These are phyloP conservation scores for Falco berigora DNA, from an alignment of 2,797 vertebrate species.

Conservation along the genomic window DNA sequence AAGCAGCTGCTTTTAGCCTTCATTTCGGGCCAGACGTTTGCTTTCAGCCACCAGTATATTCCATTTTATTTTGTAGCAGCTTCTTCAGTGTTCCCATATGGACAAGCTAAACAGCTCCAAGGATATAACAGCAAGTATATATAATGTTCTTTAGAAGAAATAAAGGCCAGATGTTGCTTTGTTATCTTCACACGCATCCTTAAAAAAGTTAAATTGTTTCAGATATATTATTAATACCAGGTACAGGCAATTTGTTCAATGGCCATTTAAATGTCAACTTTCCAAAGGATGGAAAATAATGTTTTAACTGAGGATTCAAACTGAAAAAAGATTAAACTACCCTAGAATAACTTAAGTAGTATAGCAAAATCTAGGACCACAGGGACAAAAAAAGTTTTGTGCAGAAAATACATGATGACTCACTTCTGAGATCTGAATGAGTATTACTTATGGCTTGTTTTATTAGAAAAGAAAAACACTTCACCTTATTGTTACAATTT, in stretches of 20 bases:
- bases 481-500: neutral
- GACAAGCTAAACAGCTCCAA: neutral
- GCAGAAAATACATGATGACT: neutral
- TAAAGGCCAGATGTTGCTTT: conserved; percentile 31
- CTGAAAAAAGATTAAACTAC: neutral
- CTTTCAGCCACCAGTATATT: conserved; percentile 5
- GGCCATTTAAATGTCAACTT: neutral
- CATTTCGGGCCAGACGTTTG: neutral
- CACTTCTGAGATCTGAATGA: neutral
- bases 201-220: neutral
- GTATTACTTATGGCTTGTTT: neutral
- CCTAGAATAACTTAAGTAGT: neutral
- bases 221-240: neutral
- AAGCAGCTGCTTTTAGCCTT: conserved; percentile 37
- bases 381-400: neutral
- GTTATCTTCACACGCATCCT: neutral
- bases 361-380: neutral
- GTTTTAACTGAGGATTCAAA: neutral
- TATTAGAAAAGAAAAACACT: neutral
- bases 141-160: neutral
- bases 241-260: conserved; percentile 28
- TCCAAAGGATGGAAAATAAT: neutral
- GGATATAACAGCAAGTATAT: neutral
- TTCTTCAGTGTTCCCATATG: conserved; percentile 45
- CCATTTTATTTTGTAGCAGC: conserved; percentile 2